Evolutionary conservation across 2,797 vertebrate genomes (phyloP).

Genomic region (Sitta carolinensis): DNA sequence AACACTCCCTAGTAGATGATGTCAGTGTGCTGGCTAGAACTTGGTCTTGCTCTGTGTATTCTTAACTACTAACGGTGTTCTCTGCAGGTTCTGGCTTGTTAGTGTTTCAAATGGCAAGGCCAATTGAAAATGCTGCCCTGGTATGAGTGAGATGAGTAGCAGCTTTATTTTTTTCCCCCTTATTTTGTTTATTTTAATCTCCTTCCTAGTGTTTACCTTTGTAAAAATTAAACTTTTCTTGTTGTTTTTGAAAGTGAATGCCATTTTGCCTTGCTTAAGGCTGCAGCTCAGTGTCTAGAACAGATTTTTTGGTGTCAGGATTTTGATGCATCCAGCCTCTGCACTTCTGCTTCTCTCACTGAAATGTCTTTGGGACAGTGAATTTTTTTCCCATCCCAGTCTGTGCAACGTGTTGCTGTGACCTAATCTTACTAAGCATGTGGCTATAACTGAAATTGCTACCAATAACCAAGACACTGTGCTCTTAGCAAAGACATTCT

Average conservation of each 20-base stretch:
- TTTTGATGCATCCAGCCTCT: not conserved
- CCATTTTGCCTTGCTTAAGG: not conserved
- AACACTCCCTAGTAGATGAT: not conserved
- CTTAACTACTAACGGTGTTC: not conserved
- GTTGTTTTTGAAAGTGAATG: not conserved
- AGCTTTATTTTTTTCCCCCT: not conserved
- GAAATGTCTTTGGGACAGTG: not conserved
- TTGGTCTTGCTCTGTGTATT: not conserved
- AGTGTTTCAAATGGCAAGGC: not conserved
- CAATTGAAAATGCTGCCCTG: not conserved
- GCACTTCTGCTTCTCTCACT: not conserved
- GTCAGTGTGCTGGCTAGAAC: not conserved
- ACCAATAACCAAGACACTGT: not conserved
- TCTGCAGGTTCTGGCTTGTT: not conserved
- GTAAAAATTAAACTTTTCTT: not conserved
- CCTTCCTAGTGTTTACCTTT: not conserved
- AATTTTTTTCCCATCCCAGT: not conserved
- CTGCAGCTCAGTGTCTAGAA: not conserved
- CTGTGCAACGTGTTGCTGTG: not conserved
- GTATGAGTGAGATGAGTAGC: not conserved
- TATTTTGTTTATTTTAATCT: not conserved
- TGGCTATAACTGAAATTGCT: not conserved
- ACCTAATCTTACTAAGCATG: not conserved
- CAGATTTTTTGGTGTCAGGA: not conserved
- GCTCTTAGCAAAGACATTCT: not conserved